Evolutionary conservation across 2,797 vertebrate genomes (phyloP).

Genomic region (Hippopotamyrus pictus): DNA sequence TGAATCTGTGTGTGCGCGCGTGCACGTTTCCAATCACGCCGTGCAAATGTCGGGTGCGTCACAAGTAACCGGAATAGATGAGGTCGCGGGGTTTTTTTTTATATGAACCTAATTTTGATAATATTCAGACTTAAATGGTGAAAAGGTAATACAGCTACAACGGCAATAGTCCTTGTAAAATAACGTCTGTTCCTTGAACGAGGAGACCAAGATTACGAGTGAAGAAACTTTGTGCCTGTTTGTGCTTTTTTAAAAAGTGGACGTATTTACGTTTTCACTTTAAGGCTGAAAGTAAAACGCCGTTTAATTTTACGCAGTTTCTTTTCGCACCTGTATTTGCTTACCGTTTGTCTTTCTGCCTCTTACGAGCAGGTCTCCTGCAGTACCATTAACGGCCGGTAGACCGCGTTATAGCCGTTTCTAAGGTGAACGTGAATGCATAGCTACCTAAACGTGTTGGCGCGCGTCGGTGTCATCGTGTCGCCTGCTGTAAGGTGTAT

Average conservation of each 20-base stretch:
- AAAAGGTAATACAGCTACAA: neutral
- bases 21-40: neutral
- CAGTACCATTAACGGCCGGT: constrained; percentile 40
- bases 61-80: constrained; percentile 27
- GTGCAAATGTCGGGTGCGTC: constrained; percentile 38
- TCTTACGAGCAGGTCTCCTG: neutral
- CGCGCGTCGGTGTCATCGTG: neutral
- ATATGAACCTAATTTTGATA: neutral
- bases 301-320: constrained; percentile 24
- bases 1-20: constrained; percentile 38
- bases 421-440: neutral
- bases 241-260: constrained; percentile 38
- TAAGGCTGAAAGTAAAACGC: constrained; percentile 23
- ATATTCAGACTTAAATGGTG: neutral
- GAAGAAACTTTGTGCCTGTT: constrained; percentile 43
- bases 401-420: constrained; percentile 38
- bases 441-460: neutral
- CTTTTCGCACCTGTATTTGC: constrained; percentile 23
- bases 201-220: neutral
- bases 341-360: neutral
- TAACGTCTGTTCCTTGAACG: neutral
- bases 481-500: neutral
- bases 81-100: neutral
- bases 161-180: neutral
- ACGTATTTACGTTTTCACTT: constrained; percentile 23